Base-by-base conservation (phyloP, 2,797 vertebrate genomes). In the Anguilla marmorata region DNA sequence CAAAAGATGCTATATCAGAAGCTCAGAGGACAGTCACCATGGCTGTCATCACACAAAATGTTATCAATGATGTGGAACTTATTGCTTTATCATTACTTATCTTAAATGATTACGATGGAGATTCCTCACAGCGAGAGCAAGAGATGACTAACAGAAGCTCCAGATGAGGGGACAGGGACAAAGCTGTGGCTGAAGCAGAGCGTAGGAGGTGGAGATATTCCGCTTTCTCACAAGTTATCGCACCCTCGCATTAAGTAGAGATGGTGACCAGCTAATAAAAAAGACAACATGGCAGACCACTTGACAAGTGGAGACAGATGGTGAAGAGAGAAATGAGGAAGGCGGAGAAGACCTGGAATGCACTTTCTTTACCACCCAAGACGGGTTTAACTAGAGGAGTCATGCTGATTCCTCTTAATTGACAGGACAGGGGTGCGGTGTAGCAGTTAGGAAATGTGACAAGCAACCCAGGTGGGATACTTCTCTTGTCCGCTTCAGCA, bases 251-350 rank as follows among this genome's bases (percentile, higher is more conserved):
- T 82, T 50, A 45, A 82, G 79, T 45, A 50, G 79, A 82, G 79
- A 82, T n/a, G 45, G 21, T 50, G 41, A 50, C 79, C 79, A 50
- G 41, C 79, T 82, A 45, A 82, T 82, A 82, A 82, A 82, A 69
- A 82, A 82, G 79, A 82, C 21, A 82, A 82, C 79, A 82, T 50
- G 79, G 24, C 79, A 82, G 79, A 82, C 79, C 79, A 82, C 79
- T 82, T 82, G 41, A n/a, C 79, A 82, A 41, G 50, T n/a, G 45
- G 79, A 82, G 41, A 50, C 79, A 48, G 79, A 82, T 50, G 45
- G 79, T 50, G 79, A 21, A 24, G 45, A 50, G 45, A 82, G 41
- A 50, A 50, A 48, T 82, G 79, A 82, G 79, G 41, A 24, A 19
- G 41, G 79, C 27, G 8, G 45, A 50, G 45, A 82, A 50, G 79